Evolutionary conservation across 2,113 vertebrate genomes (phyloP).

Genomic region (Gobiocypris rarus): DNA sequence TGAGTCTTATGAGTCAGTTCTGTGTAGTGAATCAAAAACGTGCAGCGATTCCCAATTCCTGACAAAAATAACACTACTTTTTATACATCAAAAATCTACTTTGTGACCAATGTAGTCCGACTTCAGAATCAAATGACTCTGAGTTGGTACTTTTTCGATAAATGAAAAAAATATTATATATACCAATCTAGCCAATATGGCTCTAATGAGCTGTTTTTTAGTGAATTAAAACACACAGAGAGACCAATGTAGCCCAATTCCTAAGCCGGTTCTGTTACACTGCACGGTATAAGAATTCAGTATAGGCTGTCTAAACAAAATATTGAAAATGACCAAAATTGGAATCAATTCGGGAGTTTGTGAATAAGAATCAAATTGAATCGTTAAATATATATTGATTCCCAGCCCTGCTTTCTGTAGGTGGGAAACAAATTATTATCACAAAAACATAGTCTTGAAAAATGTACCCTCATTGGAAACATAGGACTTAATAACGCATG

Average conservation of each 20-base stretch:
- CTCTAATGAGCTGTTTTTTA: neutral
- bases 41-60: too few relatives aligned
- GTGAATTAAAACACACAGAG: neutral
- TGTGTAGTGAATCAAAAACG: too few relatives aligned
- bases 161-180: neutral
- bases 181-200: neutral
- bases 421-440: neutral
- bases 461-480: neutral
- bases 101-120: neutral
- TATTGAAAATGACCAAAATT: neutral
- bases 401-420: neutral
- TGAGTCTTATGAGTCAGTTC: too few relatives aligned
- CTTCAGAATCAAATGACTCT: neutral
- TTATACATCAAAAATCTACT: too few relatives aligned
- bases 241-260: neutral
- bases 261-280: neutral
- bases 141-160: neutral
- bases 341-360: neutral
- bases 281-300: neutral
- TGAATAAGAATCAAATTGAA: neutral
- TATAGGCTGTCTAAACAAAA: neutral
- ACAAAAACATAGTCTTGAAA: neutral
- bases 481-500: neutral
- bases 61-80: too few relatives aligned
- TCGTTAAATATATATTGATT: neutral